Conservation (phyloP, 2,113 vertebrate genomes). For the Halcyon senegalensis region DNA sequence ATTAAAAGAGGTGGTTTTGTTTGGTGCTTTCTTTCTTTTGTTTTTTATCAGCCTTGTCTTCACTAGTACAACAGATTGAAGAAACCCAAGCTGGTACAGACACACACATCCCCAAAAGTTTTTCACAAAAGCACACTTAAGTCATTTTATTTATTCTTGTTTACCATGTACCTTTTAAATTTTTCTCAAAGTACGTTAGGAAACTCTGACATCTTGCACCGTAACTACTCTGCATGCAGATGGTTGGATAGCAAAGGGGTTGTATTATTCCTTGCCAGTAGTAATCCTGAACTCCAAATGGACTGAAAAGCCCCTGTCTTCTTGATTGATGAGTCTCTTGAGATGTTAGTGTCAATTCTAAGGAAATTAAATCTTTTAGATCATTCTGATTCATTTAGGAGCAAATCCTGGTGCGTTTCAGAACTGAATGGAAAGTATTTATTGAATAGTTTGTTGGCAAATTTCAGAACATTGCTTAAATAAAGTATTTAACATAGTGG, state of each 20-base stretch:
- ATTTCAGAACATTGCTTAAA: neutral
- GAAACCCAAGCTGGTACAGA: neutral
- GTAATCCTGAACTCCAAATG: neutral
- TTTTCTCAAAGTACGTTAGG: neutral
- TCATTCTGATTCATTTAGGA: neutral
- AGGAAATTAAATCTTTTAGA: neutral
- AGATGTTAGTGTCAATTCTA: neutral
- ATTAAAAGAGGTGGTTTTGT: neutral
- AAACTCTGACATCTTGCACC: neutral
- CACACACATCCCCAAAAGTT: neutral
- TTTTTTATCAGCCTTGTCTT: neutral
- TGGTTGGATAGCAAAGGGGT: neutral
- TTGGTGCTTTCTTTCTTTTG: neutral
- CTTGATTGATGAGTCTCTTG: neutral
- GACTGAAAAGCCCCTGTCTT: neutral
- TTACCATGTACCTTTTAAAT: neutral
- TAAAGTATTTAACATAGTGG: neutral
- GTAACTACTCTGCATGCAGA: neutral
- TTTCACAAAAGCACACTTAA: neutral
- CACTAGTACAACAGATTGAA: neutral
- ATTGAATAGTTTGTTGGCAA: neutral
- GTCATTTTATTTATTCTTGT: neutral
- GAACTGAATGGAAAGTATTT: neutral
- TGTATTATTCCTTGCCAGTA: neutral
- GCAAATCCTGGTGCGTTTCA: neutral